Evolutionary conservation across 2,888 invertebrate species (phyloP), one percentile per base, ranked within the genome.

Genomic region (Nomada ruficornis): DNA sequence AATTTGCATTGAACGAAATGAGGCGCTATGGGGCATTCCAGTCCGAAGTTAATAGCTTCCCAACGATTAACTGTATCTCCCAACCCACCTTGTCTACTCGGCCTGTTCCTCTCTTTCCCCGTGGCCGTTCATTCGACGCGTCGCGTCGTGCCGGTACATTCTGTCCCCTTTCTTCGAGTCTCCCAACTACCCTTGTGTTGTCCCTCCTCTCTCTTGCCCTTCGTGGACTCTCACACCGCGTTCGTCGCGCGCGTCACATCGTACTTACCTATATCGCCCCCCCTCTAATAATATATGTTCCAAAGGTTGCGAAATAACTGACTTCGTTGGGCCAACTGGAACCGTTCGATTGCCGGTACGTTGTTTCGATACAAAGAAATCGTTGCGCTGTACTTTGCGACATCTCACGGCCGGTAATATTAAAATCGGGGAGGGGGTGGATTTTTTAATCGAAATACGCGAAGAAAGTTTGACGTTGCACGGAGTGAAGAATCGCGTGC

Each of bases 1-100:
- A 93, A 92, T 93, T 92, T 92, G 91, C 92, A 93, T 93, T 91
- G 93, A 91, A 91, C 92, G 90, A 91, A 93, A 92, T 92, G 92
- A 92, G 92, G 89, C 89, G 90, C 90, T 90, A 89, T 89, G 90
- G 90, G 90, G 89, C 91, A 93, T 93, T 93, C 93, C 93, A 91
- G 91, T 89, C 89, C 89, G 88, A 90, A 92, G 92, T 93, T 93
- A 93, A 93, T 92, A 92, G 93, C 93, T 91, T 91, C 86, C 91
- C 91, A 92, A 93, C 93, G 93, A 93, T 93, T 93, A 93, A 93
- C 91, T 89, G 92, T 91, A 91, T 90, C 89, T 85, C 89, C 86
- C 84, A 86, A 80, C 82, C 86, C 73, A 69, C n/a, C 62, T 9
- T 29, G 78, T 75, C 83, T 73, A 68, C 76, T 80, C 63, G 55